Percentiles rank a stretch among this genome's conserved stretches.
These are phyloP conservation scores for Neolamprologus sp. DNA, from an alignment of 2,113 vertebrate species.

Conservation along the genomic window DNA sequence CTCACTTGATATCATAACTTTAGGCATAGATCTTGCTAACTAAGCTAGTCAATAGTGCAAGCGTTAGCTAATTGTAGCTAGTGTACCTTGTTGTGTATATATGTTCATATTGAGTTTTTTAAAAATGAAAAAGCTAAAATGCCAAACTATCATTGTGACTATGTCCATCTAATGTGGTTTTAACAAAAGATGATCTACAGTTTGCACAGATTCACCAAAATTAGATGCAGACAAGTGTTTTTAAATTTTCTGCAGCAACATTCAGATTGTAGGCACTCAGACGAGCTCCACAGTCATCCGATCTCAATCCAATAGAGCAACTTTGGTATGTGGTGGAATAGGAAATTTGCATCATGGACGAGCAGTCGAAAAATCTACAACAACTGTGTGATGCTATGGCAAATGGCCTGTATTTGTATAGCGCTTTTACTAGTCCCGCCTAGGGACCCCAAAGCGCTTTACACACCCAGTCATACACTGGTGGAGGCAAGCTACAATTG, in stretches of 20 bases:
- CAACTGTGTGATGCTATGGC: rapidly evolving
- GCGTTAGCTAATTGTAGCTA: rapidly evolving
- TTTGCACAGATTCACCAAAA: background rate
- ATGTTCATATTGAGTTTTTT: background rate
- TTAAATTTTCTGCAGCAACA: background rate
- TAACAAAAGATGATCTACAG: background rate
- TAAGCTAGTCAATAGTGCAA: background rate
- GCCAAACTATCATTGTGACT: background rate
- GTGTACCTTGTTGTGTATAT: background rate
- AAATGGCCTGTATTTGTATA: too few relatives aligned
- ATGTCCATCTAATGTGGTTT: background rate
- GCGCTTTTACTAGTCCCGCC: too few relatives aligned
- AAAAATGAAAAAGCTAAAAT: background rate
- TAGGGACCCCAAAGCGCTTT: too few relatives aligned
- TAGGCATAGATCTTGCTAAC: background rate
- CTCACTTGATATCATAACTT: background rate
- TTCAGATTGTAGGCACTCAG: background rate
- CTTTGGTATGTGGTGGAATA: background rate
- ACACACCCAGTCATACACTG: too few relatives aligned
- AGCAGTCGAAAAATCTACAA: background rate
- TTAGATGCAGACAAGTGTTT: background rate
- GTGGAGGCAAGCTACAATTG: too few relatives aligned
- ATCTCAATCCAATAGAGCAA: background rate
- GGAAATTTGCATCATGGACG: rapidly evolving
- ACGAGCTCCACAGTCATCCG: background rate